A percentile compares a stretch with the other conserved stretches of the same genome.
phyloP scores from a whole-genome alignment of 2,797 vertebrate species.

The Kryptopterus vitreolus region DNA sequence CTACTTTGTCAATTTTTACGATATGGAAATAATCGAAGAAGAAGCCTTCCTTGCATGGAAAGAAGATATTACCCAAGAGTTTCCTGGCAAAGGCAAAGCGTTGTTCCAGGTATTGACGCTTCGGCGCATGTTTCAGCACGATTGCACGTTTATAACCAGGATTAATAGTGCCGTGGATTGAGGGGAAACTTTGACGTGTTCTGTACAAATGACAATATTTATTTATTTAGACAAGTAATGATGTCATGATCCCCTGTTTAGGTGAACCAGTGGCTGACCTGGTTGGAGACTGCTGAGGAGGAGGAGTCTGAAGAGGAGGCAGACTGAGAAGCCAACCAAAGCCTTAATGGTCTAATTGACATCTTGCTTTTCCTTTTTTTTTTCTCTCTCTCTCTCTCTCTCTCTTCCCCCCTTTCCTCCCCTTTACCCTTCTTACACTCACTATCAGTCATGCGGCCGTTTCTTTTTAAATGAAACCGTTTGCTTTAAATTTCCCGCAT shows the following conservation, averaged over 20 bases:
- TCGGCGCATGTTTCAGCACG: background rate
- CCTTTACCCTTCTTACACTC: too few species aligned
- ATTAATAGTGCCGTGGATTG: background rate
- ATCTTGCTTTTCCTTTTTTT: constrained; percentile 63
- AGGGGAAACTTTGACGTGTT: too few species aligned
- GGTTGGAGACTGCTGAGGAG: constrained; percentile 98
- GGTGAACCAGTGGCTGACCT: constrained; percentile 99
- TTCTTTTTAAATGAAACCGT: background rate
- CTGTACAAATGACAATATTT: too few species aligned
- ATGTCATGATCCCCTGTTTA: constrained; percentile 50
- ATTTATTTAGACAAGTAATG: too few species aligned
- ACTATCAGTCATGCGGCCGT: too few species aligned
- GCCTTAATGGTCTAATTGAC: constrained; percentile 78
- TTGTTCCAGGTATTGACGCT: constrained; percentile 88
- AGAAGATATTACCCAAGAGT: constrained; percentile 98
- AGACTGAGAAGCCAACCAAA: constrained; percentile 89
- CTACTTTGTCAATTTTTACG: constrained; percentile 98
- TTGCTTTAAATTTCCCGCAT: background rate
- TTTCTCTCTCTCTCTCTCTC: background rate
- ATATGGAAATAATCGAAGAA: constrained; percentile 99
- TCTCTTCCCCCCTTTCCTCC: too few species aligned
- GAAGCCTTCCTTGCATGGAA: constrained; percentile 99
- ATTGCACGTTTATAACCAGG: too few species aligned
- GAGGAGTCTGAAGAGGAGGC: constrained; percentile 98
- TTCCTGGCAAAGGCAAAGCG: constrained; percentile 98